Evolutionary conservation across 2,113 vertebrate species (phyloP), one percentile per base, ranked within the genome.

Genomic region (Felis chaus): DNA sequence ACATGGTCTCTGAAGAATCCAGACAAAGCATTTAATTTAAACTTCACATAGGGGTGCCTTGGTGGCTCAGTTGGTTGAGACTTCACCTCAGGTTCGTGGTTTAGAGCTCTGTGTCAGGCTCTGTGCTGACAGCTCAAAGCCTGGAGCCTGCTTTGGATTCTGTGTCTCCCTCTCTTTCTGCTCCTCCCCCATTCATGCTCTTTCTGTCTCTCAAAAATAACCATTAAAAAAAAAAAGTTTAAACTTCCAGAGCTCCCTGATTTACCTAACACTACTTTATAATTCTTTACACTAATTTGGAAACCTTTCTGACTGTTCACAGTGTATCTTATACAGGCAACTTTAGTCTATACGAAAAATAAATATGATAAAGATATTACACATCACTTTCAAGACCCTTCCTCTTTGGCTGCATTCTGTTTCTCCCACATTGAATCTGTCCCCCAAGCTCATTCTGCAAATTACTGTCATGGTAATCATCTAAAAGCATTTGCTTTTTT

Each of bases 381-480:
- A 86, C 8, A 82, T 4, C 5, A 65, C 21, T 95, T 95, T 89
- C 15, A 79, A 89, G 50, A 89, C 41, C 53, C 63, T 93, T 84
- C 50, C 57, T 66, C 48, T 84, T 71, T 94, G 45, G 57, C 57
- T 79, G 50, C n/a, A 63, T 53, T 66, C 36, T 57, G 3, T 92
- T 94, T 82, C 31, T 79, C 53, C 41, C 71, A 94, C 8, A 48
- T 3, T 89, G n/a, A 86, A 14, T 57, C 63, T 93, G 71, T 79
- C 25, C 65, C 45, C 23, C 39, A 87, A 53, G 41, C n/a, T 85
- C 55, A 80, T 93, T 8, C 53, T 95, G 85, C 63, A 95, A 74
- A 95, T 65, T 85, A 73, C 65, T 97, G 45, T 78, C 80, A 66
- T 93, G 90, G 36, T 89, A 80, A 97, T 89, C 41, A 48, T 73